These are phyloP conservation scores for Eupleurogrammus muticus DNA, from an alignment of 2,797 vertebrate genomes.

Conservation along the genomic window DNA sequence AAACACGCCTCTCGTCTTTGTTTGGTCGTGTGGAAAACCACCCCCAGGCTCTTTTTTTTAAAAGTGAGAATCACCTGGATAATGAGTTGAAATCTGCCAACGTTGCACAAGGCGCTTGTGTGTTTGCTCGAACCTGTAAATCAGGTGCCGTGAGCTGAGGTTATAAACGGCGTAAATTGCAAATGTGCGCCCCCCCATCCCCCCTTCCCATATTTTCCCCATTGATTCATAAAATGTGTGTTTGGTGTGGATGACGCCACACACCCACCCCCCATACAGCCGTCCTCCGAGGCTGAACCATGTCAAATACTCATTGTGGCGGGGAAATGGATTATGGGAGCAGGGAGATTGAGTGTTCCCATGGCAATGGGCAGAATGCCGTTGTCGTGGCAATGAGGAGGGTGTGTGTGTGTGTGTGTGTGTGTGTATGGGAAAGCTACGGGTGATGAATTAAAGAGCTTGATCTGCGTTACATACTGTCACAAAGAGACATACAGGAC, in stretches of 20 bases:
- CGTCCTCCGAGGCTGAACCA: constrained; percentile 73
- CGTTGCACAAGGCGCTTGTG: not conserved
- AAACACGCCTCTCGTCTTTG: constrained; percentile 11
- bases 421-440: constrained; percentile 32
- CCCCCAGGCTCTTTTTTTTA: not conserved
- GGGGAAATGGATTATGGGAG: constrained; percentile 83
- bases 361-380: constrained; percentile 75
- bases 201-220: not conserved
- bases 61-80: not conserved
- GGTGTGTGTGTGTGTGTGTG: constrained; percentile 37
- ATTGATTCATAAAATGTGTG: constrained; percentile 20
- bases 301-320: constrained; percentile 84
- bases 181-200: no score
- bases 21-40: not conserved
- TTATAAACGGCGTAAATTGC: constrained; percentile 1
- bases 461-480: not conserved
- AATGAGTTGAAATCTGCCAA: constrained; percentile 17
- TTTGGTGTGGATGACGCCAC: constrained; percentile 35
- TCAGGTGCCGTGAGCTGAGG: not conserved
- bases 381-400: constrained; percentile 76
- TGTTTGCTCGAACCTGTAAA: constrained; percentile 12
- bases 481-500: constrained; percentile 28
- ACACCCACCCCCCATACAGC: constrained; percentile 63
- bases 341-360: constrained; percentile 80
- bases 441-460: constrained; percentile 47